phyloP scores from a whole-genome alignment of 2,888 invertebrate genomes.

The Tachystola acroxantha region DNA sequence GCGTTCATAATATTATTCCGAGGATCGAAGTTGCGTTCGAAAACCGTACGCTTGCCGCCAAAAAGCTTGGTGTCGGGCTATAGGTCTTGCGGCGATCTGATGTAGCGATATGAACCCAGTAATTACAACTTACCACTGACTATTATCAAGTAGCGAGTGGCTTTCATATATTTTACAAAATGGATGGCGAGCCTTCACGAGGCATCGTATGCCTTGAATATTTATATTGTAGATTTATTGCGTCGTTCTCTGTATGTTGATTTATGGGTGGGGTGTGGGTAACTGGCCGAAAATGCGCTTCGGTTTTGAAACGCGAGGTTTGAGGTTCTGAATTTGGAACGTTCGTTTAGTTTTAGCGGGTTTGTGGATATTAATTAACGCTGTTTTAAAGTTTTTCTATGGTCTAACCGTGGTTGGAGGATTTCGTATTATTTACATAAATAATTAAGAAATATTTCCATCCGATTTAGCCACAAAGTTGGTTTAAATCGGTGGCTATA shows the following conservation, averaged over 20 bases:
- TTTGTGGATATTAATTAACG: background rate
- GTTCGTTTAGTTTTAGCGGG: constrained; percentile 9
- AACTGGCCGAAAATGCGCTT: constrained; percentile 16
- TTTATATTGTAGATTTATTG: constrained; percentile 74
- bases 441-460: too few relatives aligned
- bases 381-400: too few relatives aligned
- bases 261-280: constrained; percentile 40
- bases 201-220: constrained; percentile 56
- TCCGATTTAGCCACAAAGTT: too few relatives aligned
- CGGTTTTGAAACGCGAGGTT: constrained; percentile 16
- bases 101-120: constrained; percentile 23
- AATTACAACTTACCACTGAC: constrained; percentile 69
- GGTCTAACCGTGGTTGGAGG: too few relatives aligned
- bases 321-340: constrained; percentile 9
- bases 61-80: constrained; percentile 48
- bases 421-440: too few relatives aligned
- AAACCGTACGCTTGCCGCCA: constrained; percentile 38
- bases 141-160: constrained; percentile 73
- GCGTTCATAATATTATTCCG: constrained; percentile 9
- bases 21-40: constrained; percentile 11
- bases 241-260: constrained; percentile 45
- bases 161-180: constrained; percentile 76
- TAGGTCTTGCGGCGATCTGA: constrained; percentile 46
- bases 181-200: constrained; percentile 57
- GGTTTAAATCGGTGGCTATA: too few relatives aligned